Percentiles rank a stretch among this genome's conserved stretches.
Conservation (phyloP, 2,888 invertebrate genomes). For the Deilephila elpenor region DNA sequence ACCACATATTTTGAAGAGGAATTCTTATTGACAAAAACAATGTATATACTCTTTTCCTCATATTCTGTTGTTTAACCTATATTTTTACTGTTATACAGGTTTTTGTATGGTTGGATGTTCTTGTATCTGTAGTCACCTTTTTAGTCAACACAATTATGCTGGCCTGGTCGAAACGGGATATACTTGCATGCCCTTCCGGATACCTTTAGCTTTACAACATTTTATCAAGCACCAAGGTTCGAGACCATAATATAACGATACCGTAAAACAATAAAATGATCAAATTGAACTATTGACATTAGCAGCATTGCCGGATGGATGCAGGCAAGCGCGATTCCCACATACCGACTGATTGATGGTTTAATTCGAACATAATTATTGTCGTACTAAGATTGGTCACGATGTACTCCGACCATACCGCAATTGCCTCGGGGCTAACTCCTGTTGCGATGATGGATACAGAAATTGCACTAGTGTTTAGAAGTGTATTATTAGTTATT, state of each 20-base stretch:
- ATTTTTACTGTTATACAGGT: too few relatives aligned
- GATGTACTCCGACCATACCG: conserved; percentile 47
- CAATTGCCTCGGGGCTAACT: not conserved
- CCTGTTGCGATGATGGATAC: conserved; percentile 6
- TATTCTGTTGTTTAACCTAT: too few relatives aligned
- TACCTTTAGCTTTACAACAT: too few relatives aligned
- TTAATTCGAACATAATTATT: conserved; percentile 71
- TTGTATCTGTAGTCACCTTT: too few relatives aligned
- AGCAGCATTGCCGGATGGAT: not conserved
- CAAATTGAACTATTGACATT: not conserved
- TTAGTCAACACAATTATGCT: too few relatives aligned
- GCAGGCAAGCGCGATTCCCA: conserved; percentile 52
- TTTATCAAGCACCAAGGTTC: too few relatives aligned
- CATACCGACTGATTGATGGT: conserved; percentile 75
- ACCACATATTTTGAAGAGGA: too few relatives aligned
- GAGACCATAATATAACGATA: not conserved
- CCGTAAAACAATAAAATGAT: not conserved
- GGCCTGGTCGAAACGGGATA: too few relatives aligned
- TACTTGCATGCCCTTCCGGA: too few relatives aligned
- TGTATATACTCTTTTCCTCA: too few relatives aligned
- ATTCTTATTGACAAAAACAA: too few relatives aligned
- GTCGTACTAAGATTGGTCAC: conserved; percentile 73
- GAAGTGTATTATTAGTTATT: not conserved
- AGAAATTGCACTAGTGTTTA: not conserved
- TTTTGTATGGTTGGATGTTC: too few relatives aligned